Percentiles rank a stretch among this genome's conserved stretches.
These are phyloP conservation scores for Orycteropus afer DNA, from an alignment of 2,113 vertebrate species.

Conservation along the genomic window DNA sequence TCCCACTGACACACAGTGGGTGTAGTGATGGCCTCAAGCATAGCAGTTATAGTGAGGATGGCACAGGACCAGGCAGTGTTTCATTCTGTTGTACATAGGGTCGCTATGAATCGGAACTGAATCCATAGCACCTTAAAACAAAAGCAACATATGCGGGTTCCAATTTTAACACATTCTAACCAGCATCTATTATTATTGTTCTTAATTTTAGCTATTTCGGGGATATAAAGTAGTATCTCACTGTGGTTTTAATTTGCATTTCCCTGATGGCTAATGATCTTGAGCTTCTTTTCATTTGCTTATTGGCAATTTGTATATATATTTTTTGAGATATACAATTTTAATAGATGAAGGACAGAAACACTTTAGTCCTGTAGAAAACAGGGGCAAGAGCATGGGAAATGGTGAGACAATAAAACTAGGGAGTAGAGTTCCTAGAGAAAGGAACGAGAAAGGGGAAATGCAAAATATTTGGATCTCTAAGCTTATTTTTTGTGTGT, in stretches of 20 bases:
- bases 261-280: too few relatives aligned
- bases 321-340: not conserved
- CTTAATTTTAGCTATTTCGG: not conserved
- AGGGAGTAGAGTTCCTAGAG: not conserved
- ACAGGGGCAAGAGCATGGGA: not conserved
- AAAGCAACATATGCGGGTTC: not conserved
- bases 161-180: not conserved
- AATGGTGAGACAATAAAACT: not conserved
- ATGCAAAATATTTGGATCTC: not conserved
- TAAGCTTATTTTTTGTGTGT: constrained; percentile 11
- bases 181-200: not conserved
- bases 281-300: too few relatives aligned
- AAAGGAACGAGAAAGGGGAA: not conserved
- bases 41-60: too few relatives aligned
- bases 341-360: not conserved
- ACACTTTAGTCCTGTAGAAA: not conserved
- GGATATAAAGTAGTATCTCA: too few relatives aligned
- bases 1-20: too few relatives aligned
- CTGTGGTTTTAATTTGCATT: too few relatives aligned
- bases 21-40: too few relatives aligned
- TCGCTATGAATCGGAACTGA: too few relatives aligned
- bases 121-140: too few relatives aligned
- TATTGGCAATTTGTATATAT: not conserved
- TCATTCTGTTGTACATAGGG: too few relatives aligned
- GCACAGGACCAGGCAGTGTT: too few relatives aligned